Evolutionary conservation across 1,140 invertebrate genomes (phyloP).

Genomic region (Anthonomus grandis): DNA sequence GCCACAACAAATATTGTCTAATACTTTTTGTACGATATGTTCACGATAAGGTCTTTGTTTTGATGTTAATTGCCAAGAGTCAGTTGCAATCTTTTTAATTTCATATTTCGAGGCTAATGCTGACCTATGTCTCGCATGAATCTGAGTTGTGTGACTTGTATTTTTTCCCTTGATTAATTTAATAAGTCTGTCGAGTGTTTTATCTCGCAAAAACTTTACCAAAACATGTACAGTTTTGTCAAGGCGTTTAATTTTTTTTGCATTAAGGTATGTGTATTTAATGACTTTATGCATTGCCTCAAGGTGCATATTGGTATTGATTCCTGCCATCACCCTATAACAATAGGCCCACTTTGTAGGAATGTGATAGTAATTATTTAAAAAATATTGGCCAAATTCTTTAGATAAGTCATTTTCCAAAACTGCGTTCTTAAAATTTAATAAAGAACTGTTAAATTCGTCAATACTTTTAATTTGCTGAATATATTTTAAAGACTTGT

Average conservation of each 20-base stretch:
- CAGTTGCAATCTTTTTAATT: no score
- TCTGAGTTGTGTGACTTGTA: no score
- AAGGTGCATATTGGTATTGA: conserved; percentile 28
- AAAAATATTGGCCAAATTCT: conserved; percentile 19
- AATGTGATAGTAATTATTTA: conserved; percentile 8
- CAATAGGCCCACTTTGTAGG: conserved; percentile 28
- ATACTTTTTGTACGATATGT: no score
- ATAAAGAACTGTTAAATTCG: background rate
- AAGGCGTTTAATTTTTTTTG: conserved; percentile 25
- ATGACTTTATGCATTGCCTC: conserved; percentile 25
- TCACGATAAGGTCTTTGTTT: no score
- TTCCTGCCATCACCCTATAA: conserved; percentile 6
- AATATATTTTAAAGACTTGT: conserved; percentile 22
- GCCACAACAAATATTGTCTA: no score
- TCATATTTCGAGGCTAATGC: no score
- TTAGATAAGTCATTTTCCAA: background rate
- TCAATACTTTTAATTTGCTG: background rate
- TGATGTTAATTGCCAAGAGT: no score
- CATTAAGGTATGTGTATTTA: conserved; percentile 25
- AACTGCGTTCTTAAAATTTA: background rate
- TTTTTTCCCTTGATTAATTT: no score
- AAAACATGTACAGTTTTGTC: conserved; percentile 23
- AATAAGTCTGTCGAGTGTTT: conserved; percentile 23
- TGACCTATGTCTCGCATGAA: no score
- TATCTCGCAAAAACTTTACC: conserved; percentile 22